Evolutionary conservation across 1,140 invertebrate genomes (phyloP).

Genomic region (Vollenhovia emeryi): DNA sequence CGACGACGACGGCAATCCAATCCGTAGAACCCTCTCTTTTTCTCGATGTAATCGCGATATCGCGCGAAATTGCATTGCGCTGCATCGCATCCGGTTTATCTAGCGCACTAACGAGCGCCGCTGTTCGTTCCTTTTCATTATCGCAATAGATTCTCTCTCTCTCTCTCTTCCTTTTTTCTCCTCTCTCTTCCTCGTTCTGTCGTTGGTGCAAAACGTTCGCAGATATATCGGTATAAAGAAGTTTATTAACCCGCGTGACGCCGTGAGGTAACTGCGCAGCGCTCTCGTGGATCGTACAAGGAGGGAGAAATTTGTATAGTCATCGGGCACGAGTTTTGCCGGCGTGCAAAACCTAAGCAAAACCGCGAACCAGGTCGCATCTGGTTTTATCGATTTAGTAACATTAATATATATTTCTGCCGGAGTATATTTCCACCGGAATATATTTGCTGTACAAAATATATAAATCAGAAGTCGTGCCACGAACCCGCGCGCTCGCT

Average conservation of each 20-base stretch:
- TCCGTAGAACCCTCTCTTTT: not conserved
- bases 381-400: constrained; percentile 11
- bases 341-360: constrained; percentile 1
- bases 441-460: not conserved
- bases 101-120: constrained; percentile 21
- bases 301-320: constrained; percentile 38
- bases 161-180: not conserved
- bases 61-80: constrained; percentile 28
- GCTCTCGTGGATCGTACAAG: not conserved
- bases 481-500: not conserved
- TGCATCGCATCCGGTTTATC: constrained; percentile 9
- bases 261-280: constrained; percentile 12
- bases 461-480: not conserved
- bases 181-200: not conserved
- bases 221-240: constrained; percentile 42
- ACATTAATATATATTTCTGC: constrained; percentile 3
- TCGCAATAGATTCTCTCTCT: not conserved
- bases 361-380: constrained; percentile 23
- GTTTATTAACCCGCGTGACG: constrained; percentile 47
- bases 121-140: constrained; percentile 51
- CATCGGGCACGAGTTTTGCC: constrained; percentile 30
- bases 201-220: constrained; percentile 35
- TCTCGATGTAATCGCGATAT: constrained; percentile 30
- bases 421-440: too few relatives aligned
- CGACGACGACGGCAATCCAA: not conserved